A percentile compares a stretch with the other conserved stretches of the same genome.
These are phyloP conservation scores for Euwallacea similis DNA, from an alignment of 1,140 invertebrate genomes.

Conservation along the genomic window DNA sequence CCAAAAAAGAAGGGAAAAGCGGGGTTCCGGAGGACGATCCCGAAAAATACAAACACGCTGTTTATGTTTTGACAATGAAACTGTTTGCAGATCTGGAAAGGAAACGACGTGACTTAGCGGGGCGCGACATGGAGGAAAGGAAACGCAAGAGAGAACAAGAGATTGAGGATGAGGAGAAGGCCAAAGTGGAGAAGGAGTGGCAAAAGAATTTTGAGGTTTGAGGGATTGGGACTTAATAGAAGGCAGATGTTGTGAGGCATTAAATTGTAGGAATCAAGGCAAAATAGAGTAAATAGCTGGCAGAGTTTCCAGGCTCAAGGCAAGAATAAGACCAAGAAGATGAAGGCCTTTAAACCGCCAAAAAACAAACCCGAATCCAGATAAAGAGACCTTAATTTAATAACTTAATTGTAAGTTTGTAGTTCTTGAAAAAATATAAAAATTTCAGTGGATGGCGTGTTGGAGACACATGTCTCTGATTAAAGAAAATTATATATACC, in stretches of 20 bases:
- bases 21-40: conserved; percentile 94
- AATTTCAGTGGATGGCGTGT: no score
- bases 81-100: conserved; percentile 96
- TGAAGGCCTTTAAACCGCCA: conserved; percentile 86
- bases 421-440: no score
- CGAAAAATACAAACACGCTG: conserved; percentile 87
- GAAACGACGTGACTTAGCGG: conserved; percentile 80
- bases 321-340: conserved; percentile 73
- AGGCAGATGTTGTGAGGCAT: background rate
- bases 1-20: conserved; percentile 88
- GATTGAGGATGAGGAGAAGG: conserved; percentile 87
- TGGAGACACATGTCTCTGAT: no score
- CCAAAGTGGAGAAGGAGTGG: conserved; percentile 91
- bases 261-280: conserved; percentile 79
- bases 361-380: conserved; percentile 95
- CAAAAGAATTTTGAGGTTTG: conserved; percentile 94
- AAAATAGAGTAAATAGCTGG: conserved; percentile 94
- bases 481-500: no score
- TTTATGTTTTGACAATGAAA: conserved; percentile 98
- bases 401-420: no score
- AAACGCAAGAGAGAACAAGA: conserved; percentile 95
- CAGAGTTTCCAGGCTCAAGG: conserved; percentile 85
- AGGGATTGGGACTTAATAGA: background rate
- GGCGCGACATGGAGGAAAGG: conserved; percentile 89
- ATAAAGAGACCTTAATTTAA: conserved; percentile 53